Base-by-base conservation (phyloP, 2,888 invertebrate genomes). In the Leptinotarsa juncta region DNA sequence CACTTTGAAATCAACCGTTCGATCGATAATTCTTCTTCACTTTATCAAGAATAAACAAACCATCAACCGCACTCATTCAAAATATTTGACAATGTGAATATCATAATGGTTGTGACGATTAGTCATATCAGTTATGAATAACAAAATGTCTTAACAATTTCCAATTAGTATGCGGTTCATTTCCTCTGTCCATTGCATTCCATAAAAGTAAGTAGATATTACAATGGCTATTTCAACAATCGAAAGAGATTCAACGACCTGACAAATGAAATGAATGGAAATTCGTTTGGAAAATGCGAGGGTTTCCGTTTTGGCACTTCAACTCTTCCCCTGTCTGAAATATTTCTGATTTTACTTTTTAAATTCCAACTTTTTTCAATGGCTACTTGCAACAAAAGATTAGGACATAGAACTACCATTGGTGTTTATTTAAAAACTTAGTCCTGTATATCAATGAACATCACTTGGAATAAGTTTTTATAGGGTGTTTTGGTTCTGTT, bases 21-120 rank as follows among this genome's bases (percentile, higher is more conserved):
- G n/a, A 18, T 62, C 62, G 32, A 20, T 4, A 32, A 32, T 26
- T 26, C 62, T 42, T 62, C 23, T 62, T 3, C 15, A 20, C 60
- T 60, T 57, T 26, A 62, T 62, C 62, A 16, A 42, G 32, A 62
- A 62, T 26, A 62, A 62, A 62, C 42, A 62, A 32, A 62, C 32
- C 26, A 42, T 10, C 16, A 62, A 32, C 62, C 32, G 16, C 62
- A 32, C 62, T 42, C 48, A 57, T 57, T 69, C 69, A 53, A 49
- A 26, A 69, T 69, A 69, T 57, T 69, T 49, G 57, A 53, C 69
- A 69, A 57, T 69, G 69, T 42, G 48, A 20, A 55, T 69, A 69
- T 69, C n/a, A 60, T 60, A 42, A 69, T 69, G 50, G 62, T n/a
- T n/a, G 42, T 62, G 26, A n/a, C 62, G 26, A 62, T 62, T 62